A percentile compares a stretch with the other conserved stretches of the same genome.
phyloP scores from a whole-genome alignment of 2,797 vertebrate species.

The Poeciliopsis infans region DNA sequence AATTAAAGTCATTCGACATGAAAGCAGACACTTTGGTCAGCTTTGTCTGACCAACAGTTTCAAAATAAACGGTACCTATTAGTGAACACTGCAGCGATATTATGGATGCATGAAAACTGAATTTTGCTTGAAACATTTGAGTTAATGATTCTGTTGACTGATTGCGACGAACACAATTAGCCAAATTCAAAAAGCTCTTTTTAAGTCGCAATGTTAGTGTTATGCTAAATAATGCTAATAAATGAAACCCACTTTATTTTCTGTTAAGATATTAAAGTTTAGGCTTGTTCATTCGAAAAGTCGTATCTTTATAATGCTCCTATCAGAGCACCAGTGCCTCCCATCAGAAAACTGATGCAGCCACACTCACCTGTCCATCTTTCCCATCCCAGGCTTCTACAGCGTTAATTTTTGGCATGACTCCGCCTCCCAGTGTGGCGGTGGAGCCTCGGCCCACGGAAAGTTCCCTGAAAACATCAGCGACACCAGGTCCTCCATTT shows the following conservation, averaged over 20 bases:
- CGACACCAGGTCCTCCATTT: not conserved
- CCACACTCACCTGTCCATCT: slow-evolving; percentile 90
- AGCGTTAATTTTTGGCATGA: slow-evolving; percentile 86
- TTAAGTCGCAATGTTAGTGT: not conserved
- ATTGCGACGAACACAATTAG: not conserved
- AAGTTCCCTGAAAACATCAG: slow-evolving; percentile 84
- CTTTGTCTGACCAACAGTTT: not conserved
- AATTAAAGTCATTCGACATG: not conserved
- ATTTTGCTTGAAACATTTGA: not conserved
- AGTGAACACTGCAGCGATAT: not conserved
- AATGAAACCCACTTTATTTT: not conserved
- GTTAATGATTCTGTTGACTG: not conserved
- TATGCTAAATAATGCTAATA: not conserved
- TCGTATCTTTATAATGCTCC: not conserved
- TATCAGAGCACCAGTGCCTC: not conserved
- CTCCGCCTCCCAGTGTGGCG: slow-evolving; percentile 86
- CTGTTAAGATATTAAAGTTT: not conserved
- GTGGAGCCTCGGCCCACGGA: slow-evolving; percentile 95
- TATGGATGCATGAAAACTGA: not conserved
- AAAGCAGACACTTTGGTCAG: not conserved
- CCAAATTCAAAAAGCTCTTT: not conserved
- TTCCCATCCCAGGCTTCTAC: slow-evolving; percentile 94
- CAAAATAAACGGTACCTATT: not conserved
- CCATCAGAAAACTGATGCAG: not conserved
- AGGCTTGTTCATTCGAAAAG: not conserved